Evolutionary conservation across 2,797 vertebrate species (phyloP).

Genomic region (Pitangus sulphuratus): DNA sequence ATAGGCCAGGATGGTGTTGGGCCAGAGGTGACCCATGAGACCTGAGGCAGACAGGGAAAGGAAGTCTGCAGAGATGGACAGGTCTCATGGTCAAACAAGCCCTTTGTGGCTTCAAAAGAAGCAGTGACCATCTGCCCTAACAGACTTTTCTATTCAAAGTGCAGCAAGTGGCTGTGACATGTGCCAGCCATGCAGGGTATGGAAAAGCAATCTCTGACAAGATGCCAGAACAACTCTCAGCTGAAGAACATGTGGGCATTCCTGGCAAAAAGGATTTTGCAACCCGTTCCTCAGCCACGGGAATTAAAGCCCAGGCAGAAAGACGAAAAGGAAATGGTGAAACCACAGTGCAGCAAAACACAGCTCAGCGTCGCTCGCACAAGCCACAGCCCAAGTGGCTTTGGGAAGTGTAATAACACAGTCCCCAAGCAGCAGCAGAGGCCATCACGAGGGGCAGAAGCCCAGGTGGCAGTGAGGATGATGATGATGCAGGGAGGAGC

Average conservation of each 20-base stretch:
- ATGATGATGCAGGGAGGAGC: not conserved
- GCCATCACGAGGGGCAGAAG: not conserved
- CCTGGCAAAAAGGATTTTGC: not conserved
- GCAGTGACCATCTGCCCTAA: not conserved
- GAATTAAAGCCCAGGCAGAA: not conserved
- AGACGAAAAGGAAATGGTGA: conserved; percentile 19
- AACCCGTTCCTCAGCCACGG: not conserved
- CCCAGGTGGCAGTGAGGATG: fast-evolving
- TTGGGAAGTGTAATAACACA: not conserved
- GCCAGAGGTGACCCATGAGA: not conserved
- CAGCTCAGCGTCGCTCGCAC: not conserved
- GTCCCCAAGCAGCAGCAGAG: not conserved
- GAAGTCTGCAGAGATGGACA: not conserved
- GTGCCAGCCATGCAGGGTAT: not conserved
- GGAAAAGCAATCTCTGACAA: not conserved
- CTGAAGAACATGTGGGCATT: not conserved
- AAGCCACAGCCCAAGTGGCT: not conserved
- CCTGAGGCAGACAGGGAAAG: not conserved
- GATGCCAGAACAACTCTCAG: not conserved
- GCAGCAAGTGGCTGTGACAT: not conserved
- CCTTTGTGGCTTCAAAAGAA: not conserved
- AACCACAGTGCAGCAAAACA: not conserved
- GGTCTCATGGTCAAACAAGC: not conserved
- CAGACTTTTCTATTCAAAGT: not conserved
- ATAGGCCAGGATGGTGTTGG: not conserved